Base-by-base conservation (phyloP, 2,113 vertebrate genomes). In the Cebidichthys violaceus region DNA sequence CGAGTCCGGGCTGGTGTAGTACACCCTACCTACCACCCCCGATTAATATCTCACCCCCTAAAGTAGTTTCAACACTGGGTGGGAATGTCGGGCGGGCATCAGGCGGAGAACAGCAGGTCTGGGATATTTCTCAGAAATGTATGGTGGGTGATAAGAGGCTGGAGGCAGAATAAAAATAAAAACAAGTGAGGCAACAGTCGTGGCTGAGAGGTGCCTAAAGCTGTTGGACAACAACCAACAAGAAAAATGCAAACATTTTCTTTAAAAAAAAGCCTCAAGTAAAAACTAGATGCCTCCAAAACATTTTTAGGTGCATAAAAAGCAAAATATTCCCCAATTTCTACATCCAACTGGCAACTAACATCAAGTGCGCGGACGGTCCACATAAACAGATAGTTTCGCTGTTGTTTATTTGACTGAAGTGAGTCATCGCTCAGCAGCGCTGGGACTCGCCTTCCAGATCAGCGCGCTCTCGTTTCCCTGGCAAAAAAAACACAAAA, bases 391-490 rank as follows among this genome's bases (percentile, higher is more conserved):
- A 60, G 43, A 52, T 61, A 0, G n/a, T 65, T 64, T 60, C 10
- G 66, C 33, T 57, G 79, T 14, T 87, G 68, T 85, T 81, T 85
- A 67, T 78, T 64, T 70, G 67, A 87, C 59, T 85, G 59, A 66
- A 79, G 82, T 83, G 79, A 87, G 37, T 87, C 83, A 87, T 81
- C 73, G 24, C 69, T 85, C 70, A 20, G 41, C 27, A 6, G 70
- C 43, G 3, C 57, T 39, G 85, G 70, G 73, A 61, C 65, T 66
- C 11, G 14, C 74, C 60, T 77, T 67, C 43, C 39, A 9, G 59
- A 75, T 74, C 70, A 70, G 43, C 9, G 7, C 14, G 59, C 72
- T 77, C 69, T 73, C 52, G 2, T 57, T 73, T 82, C 50, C 4
- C 27, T 7, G 59, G 47, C 52, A 76, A 60, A 75, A 87, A 85